Base-by-base conservation (phyloP, 64 coral and sea anemone species). In the Acropora tenuis region DNA sequence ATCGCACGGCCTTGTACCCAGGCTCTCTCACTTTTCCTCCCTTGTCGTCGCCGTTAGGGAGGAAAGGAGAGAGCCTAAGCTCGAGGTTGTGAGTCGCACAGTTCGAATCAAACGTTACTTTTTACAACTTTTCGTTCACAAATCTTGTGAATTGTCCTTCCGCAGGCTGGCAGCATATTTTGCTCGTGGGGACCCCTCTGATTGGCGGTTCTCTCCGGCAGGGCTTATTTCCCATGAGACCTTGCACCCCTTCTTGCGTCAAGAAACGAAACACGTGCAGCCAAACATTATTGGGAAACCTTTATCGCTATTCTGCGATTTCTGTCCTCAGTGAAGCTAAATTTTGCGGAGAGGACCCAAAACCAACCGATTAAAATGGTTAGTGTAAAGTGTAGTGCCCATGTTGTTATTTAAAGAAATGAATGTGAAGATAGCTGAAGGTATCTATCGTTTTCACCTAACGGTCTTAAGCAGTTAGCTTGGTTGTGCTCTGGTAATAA, bases 301-400 rank as follows among this genome's bases (percentile, higher is more conserved):
- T 53, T 78, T 0, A 1, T 57, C 2, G 8, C 4, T 9, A 69
- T 40, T 82, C 9, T 8, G 16, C 72, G n/a, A 71, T 48, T 71
- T 85, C 43, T 71, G 82, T 72, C 82, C 82, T 85, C 82, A 85
- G 82, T 85, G 82, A 85, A 85, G 82, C 82, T 48, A 6, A 6
- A 71, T 48, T 85, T 41, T 85, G 82, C 82, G 61, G 82, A 85
- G 82, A 85, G 82, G 82, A 72, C 82, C 65, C 47, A 71, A 85
- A 85, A 85, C 65, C 82, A 48, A 46, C 4, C n/a, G 2, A 8
- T 45, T 67, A 69, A 85, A 2, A 85, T 85, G 82, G 82, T 72
- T 48, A 85, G 82, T 18, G 18, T n/a, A 2, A 12, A 49, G 7
- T 16, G 11, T 69, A 11, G 2, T n/a, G 9, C 44, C 1, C 30